phyloP scores from a whole-genome alignment of 1,140 invertebrate genomes.

The Papilio polyxenes region DNA sequence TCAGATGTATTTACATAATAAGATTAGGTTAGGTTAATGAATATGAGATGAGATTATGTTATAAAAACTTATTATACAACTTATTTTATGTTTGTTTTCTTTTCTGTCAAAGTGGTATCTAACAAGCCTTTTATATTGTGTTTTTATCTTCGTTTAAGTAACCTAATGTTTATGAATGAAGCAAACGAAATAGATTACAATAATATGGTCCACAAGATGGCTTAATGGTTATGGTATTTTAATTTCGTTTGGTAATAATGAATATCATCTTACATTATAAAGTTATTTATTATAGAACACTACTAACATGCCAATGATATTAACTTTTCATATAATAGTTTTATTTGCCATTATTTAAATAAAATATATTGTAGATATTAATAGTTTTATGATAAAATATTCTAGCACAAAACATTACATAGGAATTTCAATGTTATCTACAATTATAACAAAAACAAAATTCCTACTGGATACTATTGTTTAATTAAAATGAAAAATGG shows the following conservation, averaged over 20 bases:
- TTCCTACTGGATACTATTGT: not conserved
- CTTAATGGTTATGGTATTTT: constrained; percentile 1
- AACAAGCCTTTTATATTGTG: not conserved
- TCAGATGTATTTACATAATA: too few species aligned
- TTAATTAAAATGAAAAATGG: not conserved
- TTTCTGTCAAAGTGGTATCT: not conserved
- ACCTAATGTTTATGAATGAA: constrained; percentile 1
- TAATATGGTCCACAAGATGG: not conserved
- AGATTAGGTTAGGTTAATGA: too few species aligned
- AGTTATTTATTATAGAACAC: not conserved
- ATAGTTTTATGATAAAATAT: too few species aligned
- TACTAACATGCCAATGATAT: too few species aligned
- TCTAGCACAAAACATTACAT: too few species aligned
- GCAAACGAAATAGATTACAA: not conserved
- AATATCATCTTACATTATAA: not conserved
- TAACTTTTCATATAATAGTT: not conserved
- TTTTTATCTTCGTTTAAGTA: constrained; percentile 2
- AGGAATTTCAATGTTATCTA: too few species aligned
- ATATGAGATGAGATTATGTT: too few species aligned
- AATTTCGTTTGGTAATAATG: not conserved
- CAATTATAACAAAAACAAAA: not conserved
- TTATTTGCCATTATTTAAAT: too few species aligned
- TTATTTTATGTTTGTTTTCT: not conserved
- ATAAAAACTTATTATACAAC: too few species aligned
- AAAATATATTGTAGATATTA: too few species aligned